Evolutionary conservation across 2,888 invertebrate species (phyloP).

Genomic region (Tineola bisselliella): DNA sequence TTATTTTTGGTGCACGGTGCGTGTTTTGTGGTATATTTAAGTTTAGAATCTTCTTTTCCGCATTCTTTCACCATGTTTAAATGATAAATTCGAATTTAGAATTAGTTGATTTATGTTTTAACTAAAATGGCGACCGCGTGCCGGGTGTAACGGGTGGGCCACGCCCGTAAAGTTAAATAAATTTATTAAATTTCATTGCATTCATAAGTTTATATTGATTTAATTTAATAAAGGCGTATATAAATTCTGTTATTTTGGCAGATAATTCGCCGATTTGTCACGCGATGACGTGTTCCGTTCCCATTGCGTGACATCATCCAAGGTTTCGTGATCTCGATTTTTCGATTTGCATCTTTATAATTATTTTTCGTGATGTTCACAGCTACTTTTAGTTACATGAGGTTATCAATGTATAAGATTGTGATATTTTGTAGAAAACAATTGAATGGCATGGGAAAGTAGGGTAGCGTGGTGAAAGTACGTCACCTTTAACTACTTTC

Average conservation of each 20-base stretch:
- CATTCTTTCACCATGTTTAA: not conserved
- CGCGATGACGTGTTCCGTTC: conserved; percentile 25
- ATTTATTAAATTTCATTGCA: no score
- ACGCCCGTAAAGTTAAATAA: conserved; percentile 7
- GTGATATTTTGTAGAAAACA: no score
- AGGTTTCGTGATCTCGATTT: conserved; percentile 17
- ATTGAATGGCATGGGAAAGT: not conserved
- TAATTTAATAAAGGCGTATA: not conserved
- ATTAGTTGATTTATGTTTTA: not conserved
- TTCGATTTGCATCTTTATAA: not conserved
- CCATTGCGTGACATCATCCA: conserved; percentile 26
- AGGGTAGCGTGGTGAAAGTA: not conserved
- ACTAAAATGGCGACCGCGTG: conserved; percentile 24
- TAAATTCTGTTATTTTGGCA: not conserved
- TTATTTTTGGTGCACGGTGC: not conserved
- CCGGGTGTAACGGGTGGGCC: conserved; percentile 22
- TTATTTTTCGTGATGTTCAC: not conserved
- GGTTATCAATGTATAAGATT: no score
- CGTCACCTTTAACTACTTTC: not conserved
- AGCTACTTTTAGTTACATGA: no score
- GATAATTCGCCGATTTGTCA: not conserved
- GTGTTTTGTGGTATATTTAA: conserved; percentile 1
- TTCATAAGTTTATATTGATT: not conserved
- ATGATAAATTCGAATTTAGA: not conserved
- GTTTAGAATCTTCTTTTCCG: conserved; percentile 1